Base-by-base conservation (phyloP, 1,140 invertebrate genomes). In the Eupeodes corollae region DNA sequence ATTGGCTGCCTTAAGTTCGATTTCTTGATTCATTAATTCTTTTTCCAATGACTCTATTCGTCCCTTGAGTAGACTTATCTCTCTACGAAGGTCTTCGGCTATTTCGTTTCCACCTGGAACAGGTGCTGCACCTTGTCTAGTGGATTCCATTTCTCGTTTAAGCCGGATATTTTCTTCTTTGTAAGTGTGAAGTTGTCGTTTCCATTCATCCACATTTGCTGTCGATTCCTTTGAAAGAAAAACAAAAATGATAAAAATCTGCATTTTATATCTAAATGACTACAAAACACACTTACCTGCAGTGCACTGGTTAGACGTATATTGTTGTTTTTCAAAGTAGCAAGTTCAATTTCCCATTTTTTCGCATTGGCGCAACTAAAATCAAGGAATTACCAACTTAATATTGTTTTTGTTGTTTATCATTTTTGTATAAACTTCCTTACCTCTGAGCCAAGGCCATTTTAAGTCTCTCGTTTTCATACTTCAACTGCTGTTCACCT, bases 171-270 rank as follows among this genome's bases (percentile, higher is more conserved):
- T 95, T 69, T 97, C 93, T 61, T 98, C 93, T 73, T 96, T 93
- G 61, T 96, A 93, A 33, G 87, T 84, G 54, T 94, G 91, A 47
- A 98, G 74, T 64, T 98, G 93, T 55, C 91, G 79, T 73, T 98
- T 97, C 94, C 94, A 98, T 68, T 97, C 92, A 60, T 98, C 93
- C 8, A 98, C 93, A 73, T 98, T 98, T 35, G 91, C 88, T 21
- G 91, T 97, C 53, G 89, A 94, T 71, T 98, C 94, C 64, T 67
- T 30, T 11, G 13, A n/a, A 53, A 44, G 14, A 11, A 46, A 21
- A 51, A 31, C 30, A 5, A 44, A 34, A 45, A 35, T 45, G 6
- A n/a, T 21, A 35, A 15, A n/a, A n/a, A 42, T 18, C 5, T 42
- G 14, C 16, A 42, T 8, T 42, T 42, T 13, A n/a, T 8, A 19